phyloP scores from a whole-genome alignment of 2,888 invertebrate species.

The Apoderus coryli region DNA sequence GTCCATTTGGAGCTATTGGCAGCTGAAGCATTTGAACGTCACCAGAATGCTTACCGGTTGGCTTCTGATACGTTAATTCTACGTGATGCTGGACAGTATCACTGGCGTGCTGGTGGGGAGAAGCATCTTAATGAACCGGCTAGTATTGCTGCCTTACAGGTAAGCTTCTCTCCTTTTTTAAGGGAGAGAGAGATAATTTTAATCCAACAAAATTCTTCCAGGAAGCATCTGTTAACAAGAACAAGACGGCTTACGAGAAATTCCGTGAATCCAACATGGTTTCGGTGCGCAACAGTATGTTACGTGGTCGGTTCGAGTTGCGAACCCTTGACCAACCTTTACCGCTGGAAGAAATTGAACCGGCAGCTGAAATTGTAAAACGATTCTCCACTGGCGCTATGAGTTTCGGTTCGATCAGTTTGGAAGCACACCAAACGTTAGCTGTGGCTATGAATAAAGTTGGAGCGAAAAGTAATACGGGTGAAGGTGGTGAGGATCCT shows the following conservation, averaged over 20 bases:
- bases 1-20: constrained; percentile 79
- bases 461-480: constrained; percentile 82
- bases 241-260: constrained; percentile 67
- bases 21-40: constrained; percentile 69
- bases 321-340: constrained; percentile 63
- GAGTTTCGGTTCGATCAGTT: constrained; percentile 63
- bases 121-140: constrained; percentile 95
- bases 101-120: constrained; percentile 96
- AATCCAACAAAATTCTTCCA: too few relatives aligned
- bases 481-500: constrained; percentile 86
- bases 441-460: constrained; percentile 92
- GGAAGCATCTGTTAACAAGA: constrained; percentile 79
- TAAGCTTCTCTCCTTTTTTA: constrained; percentile 22
- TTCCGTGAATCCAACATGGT: constrained; percentile 77
- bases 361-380: constrained; percentile 90
- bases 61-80: constrained; percentile 57
- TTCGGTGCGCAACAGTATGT: constrained; percentile 70
- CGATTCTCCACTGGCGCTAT: constrained; percentile 70
- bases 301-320: constrained; percentile 87
- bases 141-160: constrained; percentile 61
- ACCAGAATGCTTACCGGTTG: constrained; percentile 57
- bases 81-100: constrained; percentile 77
- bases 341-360: constrained; percentile 77
- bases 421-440: constrained; percentile 89
- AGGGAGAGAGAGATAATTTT: too few relatives aligned